Conservation (phyloP, 2,797 vertebrate genomes). For the Synanceia verrucosa region DNA sequence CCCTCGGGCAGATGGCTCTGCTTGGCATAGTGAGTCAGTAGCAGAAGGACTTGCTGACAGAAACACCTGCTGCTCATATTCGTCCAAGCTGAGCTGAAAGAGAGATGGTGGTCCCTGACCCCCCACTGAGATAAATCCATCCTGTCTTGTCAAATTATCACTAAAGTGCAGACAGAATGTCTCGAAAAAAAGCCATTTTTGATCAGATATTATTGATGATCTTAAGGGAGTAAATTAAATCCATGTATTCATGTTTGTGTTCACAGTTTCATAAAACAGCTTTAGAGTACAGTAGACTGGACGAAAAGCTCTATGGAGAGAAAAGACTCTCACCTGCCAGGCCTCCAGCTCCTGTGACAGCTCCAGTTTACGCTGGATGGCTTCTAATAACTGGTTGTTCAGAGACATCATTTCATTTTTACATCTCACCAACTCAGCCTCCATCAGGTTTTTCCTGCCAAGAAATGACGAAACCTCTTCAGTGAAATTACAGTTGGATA, state of each 20-base stretch:
- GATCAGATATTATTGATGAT: background rate
- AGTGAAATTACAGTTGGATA: constrained; percentile 3
- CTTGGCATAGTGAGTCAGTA: constrained; percentile 43
- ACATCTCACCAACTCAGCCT: constrained; percentile 83
- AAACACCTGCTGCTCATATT: constrained; percentile 53
- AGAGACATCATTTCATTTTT: constrained; percentile 84
- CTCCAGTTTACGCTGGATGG: constrained; percentile 88
- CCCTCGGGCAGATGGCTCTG: constrained; percentile 45
- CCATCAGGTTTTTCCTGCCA: constrained; percentile 87
- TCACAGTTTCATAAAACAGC: background rate
- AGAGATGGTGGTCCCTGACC: constrained; percentile 14
- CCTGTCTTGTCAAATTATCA: background rate
- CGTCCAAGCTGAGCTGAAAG: constrained; percentile 33
- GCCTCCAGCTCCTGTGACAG: constrained; percentile 90
- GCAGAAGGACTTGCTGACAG: constrained; percentile 24
- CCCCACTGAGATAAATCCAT: constrained; percentile 13
- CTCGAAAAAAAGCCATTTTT: background rate
- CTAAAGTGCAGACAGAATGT: background rate
- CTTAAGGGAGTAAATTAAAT: background rate
- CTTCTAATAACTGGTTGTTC: constrained; percentile 88
- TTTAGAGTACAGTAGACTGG: background rate
- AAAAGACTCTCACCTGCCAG: constrained; percentile 84
- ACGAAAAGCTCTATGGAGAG: background rate
- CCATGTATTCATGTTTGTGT: background rate
- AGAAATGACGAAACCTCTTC: constrained; percentile 8